phyloP scores from a whole-genome alignment of 2,888 invertebrate genomes.

The Caenorhabditis sinica region DNA sequence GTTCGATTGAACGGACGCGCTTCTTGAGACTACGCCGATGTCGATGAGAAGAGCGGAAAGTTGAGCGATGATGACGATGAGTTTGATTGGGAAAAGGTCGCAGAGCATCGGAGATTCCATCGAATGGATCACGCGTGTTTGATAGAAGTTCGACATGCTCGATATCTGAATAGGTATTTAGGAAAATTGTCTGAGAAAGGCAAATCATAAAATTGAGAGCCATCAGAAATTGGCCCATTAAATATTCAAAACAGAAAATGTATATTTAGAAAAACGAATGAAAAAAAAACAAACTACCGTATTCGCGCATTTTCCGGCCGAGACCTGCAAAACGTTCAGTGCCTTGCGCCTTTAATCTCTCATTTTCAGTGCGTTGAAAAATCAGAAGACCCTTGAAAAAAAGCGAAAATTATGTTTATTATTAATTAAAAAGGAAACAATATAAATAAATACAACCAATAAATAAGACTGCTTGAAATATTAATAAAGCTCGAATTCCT shows the following conservation, averaged over 20 bases:
- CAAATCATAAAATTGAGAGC: not conserved
- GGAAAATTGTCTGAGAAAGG: not conserved
- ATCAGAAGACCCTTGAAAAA: too few relatives aligned
- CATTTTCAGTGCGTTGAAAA: not conserved
- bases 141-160: slow-evolving; percentile 10
- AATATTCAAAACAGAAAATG: not conserved
- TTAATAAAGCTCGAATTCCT: not conserved
- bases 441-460: too few relatives aligned
- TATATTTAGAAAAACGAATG: too few relatives aligned
- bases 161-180: too few relatives aligned
- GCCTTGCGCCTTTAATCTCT: not conserved
- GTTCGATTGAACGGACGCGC: not conserved
- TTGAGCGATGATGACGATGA: not conserved
- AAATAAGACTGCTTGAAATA: too few relatives aligned
- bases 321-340: not conserved
- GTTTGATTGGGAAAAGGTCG: slow-evolving; percentile 6
- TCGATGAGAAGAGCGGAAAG: not conserved
- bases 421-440: too few relatives aligned
- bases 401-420: too few relatives aligned
- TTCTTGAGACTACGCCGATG: not conserved
- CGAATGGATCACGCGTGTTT: not conserved
- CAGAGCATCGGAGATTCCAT: slow-evolving; percentile 16
- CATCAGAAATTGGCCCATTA: too few relatives aligned
- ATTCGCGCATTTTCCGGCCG: not conserved
- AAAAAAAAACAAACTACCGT: not conserved